Conservation (phyloP, 2,888 invertebrate genomes). For the Bibio marci region DNA sequence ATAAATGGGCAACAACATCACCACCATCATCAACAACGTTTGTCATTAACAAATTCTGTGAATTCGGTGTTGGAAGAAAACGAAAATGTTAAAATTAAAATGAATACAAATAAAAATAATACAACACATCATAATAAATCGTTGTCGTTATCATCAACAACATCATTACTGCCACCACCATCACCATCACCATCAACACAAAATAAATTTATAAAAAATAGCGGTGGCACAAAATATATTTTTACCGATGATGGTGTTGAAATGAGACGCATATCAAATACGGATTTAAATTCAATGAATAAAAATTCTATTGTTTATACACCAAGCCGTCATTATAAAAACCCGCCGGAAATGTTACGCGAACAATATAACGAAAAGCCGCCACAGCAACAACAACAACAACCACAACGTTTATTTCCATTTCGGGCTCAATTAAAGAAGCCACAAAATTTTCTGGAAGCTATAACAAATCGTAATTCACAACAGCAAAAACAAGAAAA, state of each 20-base stretch:
- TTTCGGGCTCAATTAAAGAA: slow-evolving; percentile 3
- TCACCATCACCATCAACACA: slow-evolving; percentile 4
- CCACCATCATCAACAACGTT: slow-evolving; percentile 2
- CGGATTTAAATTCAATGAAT: too few species aligned
- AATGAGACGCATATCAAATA: slow-evolving; percentile 10
- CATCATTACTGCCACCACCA: background rate
- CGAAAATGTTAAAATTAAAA: background rate
- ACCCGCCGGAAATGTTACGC: slow-evolving; percentile 7
- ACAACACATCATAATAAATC: background rate
- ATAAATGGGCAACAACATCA: slow-evolving; percentile 5
- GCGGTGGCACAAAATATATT: slow-evolving; percentile 6
- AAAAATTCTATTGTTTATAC: too few species aligned
- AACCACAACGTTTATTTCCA: slow-evolving; percentile 3
- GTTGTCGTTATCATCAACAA: slow-evolving; percentile 3
- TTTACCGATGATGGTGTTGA: slow-evolving; percentile 7
- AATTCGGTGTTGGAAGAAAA: slow-evolving; percentile 17
- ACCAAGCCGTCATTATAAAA: too few species aligned
- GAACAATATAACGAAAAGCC: slow-evolving; percentile 5
- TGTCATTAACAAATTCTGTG: slow-evolving; percentile 12
- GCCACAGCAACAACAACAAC: slow-evolving; percentile 3
- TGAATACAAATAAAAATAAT: background rate
- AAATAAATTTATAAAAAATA: too few species aligned
- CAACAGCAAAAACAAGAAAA: background rate
- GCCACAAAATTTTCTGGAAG: slow-evolving; percentile 4
- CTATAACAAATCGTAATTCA: slow-evolving; percentile 1